These are phyloP conservation scores for Amphiura filiformis DNA, from an alignment of 35 echinoderm and acorn worm genomes.

Conservation along the genomic window DNA sequence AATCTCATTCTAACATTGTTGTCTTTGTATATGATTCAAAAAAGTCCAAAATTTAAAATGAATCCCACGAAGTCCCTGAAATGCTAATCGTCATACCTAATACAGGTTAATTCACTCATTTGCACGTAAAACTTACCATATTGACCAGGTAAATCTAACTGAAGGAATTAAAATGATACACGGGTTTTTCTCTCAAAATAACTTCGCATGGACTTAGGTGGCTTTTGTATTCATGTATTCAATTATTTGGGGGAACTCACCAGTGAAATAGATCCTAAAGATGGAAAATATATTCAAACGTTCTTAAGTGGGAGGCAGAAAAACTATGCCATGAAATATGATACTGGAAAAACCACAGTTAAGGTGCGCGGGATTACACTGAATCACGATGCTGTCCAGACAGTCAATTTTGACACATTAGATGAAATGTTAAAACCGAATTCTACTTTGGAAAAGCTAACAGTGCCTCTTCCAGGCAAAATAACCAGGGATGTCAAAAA, in stretches of 20 bases:
- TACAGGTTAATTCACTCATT: too few species aligned
- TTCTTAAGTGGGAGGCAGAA: slow-evolving; percentile 51
- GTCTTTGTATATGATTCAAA: too few species aligned
- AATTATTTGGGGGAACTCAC: slow-evolving; percentile 68
- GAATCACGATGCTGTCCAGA: slow-evolving; percentile 22
- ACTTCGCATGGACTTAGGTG: too few species aligned
- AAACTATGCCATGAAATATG: slow-evolving; percentile 46
- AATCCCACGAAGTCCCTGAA: too few species aligned
- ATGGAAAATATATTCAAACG: slow-evolving; percentile 28
- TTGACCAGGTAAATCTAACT: too few species aligned
- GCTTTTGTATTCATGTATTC: too few species aligned
- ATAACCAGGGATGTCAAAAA: slow-evolving; percentile 15
- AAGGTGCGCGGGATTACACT: slow-evolving; percentile 54
- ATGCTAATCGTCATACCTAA: too few species aligned
- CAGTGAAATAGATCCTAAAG: slow-evolving; percentile 33
- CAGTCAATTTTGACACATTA: slow-evolving; percentile 51
- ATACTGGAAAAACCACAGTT: slow-evolving; percentile 27
- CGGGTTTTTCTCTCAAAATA: too few species aligned
- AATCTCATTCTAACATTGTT: too few species aligned
- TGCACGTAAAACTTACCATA: too few species aligned
- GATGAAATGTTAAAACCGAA: slow-evolving; percentile 11
- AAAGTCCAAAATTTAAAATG: too few species aligned
- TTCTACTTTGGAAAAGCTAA: neutral
- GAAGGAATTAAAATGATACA: too few species aligned
- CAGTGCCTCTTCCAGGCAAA: slow-evolving; percentile 12